These are phyloP conservation scores for Octodonta nipae DNA, from an alignment of 2,888 invertebrate genomes.

Conservation along the genomic window DNA sequence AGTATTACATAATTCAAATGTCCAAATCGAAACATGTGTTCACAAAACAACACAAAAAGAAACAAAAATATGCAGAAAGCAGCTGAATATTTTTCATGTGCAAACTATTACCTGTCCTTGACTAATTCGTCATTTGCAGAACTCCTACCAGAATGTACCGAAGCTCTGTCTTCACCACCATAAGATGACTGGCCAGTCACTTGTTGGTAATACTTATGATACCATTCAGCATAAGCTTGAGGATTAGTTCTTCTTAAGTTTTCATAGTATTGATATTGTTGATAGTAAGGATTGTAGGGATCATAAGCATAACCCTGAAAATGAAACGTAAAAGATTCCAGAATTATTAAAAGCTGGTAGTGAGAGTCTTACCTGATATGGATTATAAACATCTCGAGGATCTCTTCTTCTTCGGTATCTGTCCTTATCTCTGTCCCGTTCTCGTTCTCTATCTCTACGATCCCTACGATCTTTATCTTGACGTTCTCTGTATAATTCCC, in stretches of 20 bases:
- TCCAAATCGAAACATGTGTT: no score
- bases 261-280: conserved; percentile 61
- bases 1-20: no score
- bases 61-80: background rate
- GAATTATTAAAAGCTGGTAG: no score
- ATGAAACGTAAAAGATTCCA: no score
- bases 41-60: background rate
- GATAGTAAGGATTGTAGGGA: conserved; percentile 46
- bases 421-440: conserved; percentile 23
- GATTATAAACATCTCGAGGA: conserved; percentile 28
- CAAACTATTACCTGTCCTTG: conserved; percentile 43
- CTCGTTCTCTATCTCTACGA: conserved; percentile 11
- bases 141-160: conserved; percentile 72
- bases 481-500: conserved; percentile 29
- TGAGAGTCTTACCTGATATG: conserved; percentile 27
- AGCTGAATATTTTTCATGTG: background rate
- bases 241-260: conserved; percentile 65
- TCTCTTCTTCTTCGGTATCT: conserved; percentile 28
- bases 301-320: conserved; percentile 37
- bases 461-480: conserved; percentile 32
- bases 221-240: conserved; percentile 64
- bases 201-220: conserved; percentile 51
- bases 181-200: conserved; percentile 22
- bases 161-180: conserved; percentile 53
- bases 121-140: conserved; percentile 52